A percentile compares a stretch with the other conserved stretches of the same genome.
These are phyloP conservation scores for Hipposideros armiger DNA, from an alignment of 2,113 vertebrate species.

Conservation along the genomic window DNA sequence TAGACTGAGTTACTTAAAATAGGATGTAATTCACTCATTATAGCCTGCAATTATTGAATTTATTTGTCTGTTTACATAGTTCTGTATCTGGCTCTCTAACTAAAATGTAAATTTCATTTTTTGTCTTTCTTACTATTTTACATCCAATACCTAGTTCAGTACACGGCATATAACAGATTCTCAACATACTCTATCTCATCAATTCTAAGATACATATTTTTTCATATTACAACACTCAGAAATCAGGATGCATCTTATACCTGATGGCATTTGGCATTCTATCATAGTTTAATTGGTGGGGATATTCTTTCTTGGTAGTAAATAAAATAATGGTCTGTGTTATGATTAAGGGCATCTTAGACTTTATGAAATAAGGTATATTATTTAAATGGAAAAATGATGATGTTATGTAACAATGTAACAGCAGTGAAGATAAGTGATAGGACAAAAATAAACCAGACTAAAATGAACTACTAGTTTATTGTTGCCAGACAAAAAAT, in stretches of 20 bases:
- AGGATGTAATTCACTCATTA: background rate
- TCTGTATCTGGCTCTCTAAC: background rate
- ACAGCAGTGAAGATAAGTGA: background rate
- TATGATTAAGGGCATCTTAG: background rate
- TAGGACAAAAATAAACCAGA: background rate
- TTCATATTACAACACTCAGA: background rate
- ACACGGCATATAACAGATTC: background rate
- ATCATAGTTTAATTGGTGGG: background rate
- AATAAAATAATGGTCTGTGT: background rate
- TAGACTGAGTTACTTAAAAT: background rate
- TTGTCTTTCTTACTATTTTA: background rate
- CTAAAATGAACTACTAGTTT: conserved; percentile 10
- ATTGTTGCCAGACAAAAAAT: conserved; percentile 3
- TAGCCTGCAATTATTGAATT: background rate
- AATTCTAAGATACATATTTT: background rate
- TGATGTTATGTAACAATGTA: background rate
- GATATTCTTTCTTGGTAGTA: background rate
- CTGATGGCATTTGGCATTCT: background rate
- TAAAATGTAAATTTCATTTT: background rate
- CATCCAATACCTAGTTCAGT: background rate
- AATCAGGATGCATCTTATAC: background rate
- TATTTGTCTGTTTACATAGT: background rate
- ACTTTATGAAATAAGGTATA: background rate
- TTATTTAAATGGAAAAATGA: background rate
- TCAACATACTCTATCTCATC: background rate